Percentiles rank a stretch among this genome's conserved stretches.
These are phyloP conservation scores for Acrocephalus arundinaceus DNA, from an alignment of 2,113 vertebrate genomes.

Conservation along the genomic window DNA sequence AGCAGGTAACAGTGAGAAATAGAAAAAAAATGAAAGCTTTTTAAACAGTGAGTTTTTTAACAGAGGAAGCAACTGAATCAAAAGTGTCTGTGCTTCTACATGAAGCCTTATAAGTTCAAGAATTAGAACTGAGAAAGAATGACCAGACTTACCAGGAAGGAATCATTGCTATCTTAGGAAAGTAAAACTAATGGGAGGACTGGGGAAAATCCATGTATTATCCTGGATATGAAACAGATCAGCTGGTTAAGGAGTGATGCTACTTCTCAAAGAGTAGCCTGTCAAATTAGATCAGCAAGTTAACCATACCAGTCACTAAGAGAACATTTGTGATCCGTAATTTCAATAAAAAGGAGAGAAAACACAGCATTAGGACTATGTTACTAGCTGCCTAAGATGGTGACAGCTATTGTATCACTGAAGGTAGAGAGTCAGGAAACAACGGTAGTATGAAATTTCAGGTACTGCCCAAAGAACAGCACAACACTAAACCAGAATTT, in stretches of 20 bases:
- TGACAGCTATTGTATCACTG: not conserved
- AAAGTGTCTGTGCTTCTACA: not conserved
- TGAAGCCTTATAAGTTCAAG: not conserved
- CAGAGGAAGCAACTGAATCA: not conserved
- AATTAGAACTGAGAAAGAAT: not conserved
- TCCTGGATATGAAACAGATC: not conserved
- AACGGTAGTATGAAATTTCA: not conserved
- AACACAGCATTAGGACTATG: not conserved
- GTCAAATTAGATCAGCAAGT: not conserved
- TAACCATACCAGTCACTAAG: not conserved
- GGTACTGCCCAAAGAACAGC: not conserved
- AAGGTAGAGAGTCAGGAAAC: not conserved
- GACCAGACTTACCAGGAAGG: not conserved
- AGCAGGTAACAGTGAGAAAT: not conserved
- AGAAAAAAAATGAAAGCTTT: not conserved
- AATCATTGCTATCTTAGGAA: not conserved
- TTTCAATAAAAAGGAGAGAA: not conserved
- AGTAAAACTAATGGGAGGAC: not conserved
- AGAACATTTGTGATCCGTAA: not conserved
- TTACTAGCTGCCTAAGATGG: not conserved
- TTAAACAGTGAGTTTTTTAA: not conserved
- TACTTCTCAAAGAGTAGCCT: not conserved
- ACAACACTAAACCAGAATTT: not conserved
- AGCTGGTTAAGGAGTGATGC: not conserved
- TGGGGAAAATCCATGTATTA: not conserved